Evolutionary conservation across 2,888 invertebrate genomes (phyloP), one percentile per base, ranked within the genome.

Genomic region (Ichneumoninae sp.): DNA sequence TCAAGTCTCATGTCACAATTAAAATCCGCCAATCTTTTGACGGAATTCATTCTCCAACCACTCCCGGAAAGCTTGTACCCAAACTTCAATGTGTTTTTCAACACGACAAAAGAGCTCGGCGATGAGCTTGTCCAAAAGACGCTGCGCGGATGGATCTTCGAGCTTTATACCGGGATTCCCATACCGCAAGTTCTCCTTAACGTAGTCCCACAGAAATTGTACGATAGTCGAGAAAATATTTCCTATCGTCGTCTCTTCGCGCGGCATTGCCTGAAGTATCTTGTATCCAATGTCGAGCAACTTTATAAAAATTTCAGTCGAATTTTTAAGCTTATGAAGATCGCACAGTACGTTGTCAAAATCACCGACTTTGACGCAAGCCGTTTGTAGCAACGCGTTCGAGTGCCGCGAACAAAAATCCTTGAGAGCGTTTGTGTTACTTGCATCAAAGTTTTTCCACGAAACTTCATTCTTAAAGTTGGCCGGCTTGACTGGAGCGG

Each of bases 141-240:
- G 10, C 5, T 40, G 54, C 5, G 66, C 7, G 52, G 30, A 22
- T 8, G 79, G 83, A 73, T 79, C 70, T 8, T 57, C 52, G 50
- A 85, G 40, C 10, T 8, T 30, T 3, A 44, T 40, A 26, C 19
- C 26, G 1, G 71, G 40, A 66, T 5, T 26, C 47, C 26, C 16
- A 1, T 57, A 1, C 33, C 52, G 40, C 50, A 83, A 7, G 76
- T 76, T 81, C 3, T n/a, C 33, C 10, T 85, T 83, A 0, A 86
- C 36, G 7, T 70, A 78, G 22, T 86, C 73, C 86, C 86, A 86
- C 13, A 86, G 10, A 78, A 85, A 86, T 33, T 85, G 70, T 1
- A 83, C 81, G 3, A 81, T 54, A 8, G 7, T 7, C 7, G 81
- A 66, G 7, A 86, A 40, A 40, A 74, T 26, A 30, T 81, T 50